Base-by-base conservation (phyloP, 2,888 invertebrate species). In the Neoaliturus tenellus region DNA sequence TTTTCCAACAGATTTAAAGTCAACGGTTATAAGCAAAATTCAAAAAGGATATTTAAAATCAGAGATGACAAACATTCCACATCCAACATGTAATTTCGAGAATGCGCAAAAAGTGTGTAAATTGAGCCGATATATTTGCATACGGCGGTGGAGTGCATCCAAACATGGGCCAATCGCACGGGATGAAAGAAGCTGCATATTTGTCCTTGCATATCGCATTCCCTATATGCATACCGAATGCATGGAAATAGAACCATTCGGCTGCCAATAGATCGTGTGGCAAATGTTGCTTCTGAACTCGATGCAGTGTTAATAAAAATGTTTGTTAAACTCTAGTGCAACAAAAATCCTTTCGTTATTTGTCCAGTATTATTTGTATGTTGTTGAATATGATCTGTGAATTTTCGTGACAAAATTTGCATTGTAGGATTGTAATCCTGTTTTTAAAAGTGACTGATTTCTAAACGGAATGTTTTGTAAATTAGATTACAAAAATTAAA, bases 121-220 rank as follows among this genome's bases (percentile, higher is more conserved):
- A 67, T 67, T 25, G 67, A 17, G 23, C 23, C 55, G 67, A n/a
- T 33, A 28, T 67, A 33, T 67, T 67, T 71, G 71, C 71, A 71
- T 39, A 33, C 39, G 35, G 41, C 33, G 33, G 28, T 25, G n/a
- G 69, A 69, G 20, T 69, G 69, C 69, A 69, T 28, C 25, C 67
- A 31, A 31, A 17, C 67, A 31, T 6, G 5, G 31, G 4, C 25
- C 67, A 31, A 31, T 33, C 67, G 8, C 12, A 12, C 67, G 4
- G 55, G 67, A 67, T 67, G 67, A 67, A 67, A 67, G 67, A 67
- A 67, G 67, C 67, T 67, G 67, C 67, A 67, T 33, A 55, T 55
- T 55, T 33, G 67, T 25, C 67, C 67, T 67, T 67, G 67, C 67
- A 67, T 67, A 67, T 67, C 17, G 67, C 67, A 67, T 67, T 67